Evolutionary conservation across 2,113 vertebrate genomes (phyloP).

Genomic region (Trichomycterus rosablanca): DNA sequence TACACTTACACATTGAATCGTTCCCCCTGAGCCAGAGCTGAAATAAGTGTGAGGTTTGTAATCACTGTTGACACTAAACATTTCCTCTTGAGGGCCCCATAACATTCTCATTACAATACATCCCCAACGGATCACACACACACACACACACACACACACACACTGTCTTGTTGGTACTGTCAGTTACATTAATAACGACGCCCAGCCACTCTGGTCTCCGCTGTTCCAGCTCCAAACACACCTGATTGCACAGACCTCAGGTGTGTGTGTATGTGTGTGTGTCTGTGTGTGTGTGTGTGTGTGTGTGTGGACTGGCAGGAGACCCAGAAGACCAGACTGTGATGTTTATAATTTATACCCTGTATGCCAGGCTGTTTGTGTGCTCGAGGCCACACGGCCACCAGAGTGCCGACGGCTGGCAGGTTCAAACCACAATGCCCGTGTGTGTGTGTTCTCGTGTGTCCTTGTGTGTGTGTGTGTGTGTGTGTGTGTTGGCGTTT

Average conservation of each 20-base stretch:
- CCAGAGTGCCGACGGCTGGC: slow-evolving; percentile 21
- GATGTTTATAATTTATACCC: slow-evolving; percentile 16
- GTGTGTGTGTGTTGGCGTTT: slow-evolving; percentile 7
- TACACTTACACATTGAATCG: neutral
- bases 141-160: slow-evolving; percentile 24
- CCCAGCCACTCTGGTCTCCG: neutral
- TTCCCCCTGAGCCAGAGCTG: neutral
- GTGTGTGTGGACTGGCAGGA: neutral
- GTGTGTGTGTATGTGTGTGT: neutral
- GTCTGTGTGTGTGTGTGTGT: neutral
- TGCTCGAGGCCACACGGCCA: slow-evolving; percentile 25
- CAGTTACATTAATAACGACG: neutral
- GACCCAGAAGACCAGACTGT: neutral
- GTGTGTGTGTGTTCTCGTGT: neutral
- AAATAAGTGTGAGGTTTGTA: neutral
- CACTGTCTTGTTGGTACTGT: neutral
- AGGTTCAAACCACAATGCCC: slow-evolving; percentile 1
- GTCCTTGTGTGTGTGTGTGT: slow-evolving; percentile 4
- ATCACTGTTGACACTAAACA: slow-evolving; percentile 1
- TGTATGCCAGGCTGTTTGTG: slow-evolving; percentile 12
- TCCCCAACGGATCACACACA: slow-evolving; percentile 1
- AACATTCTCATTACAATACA: neutral
- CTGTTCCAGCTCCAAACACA: slow-evolving; percentile 3
- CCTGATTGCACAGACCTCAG: neutral
- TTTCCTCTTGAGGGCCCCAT: neutral